Evolutionary conservation across 2,888 invertebrate species (phyloP), one percentile per base, ranked within the genome.

Genomic region (Spilarctia lutea): DNA sequence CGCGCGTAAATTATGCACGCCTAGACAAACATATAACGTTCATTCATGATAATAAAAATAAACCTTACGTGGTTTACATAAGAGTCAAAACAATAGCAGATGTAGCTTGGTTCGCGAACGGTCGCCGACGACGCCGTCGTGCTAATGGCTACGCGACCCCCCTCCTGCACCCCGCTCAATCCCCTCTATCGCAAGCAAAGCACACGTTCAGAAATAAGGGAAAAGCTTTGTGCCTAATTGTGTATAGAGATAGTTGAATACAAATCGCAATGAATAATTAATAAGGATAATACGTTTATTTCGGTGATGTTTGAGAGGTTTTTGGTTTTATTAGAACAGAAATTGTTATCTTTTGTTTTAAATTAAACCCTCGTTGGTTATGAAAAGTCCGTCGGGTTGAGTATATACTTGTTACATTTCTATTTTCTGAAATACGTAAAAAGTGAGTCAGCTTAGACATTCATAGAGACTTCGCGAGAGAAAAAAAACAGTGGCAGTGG

Each of bases 1-100:
- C 93, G 90, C 94, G 93, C 94, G 94, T 95, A 95, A 95, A 95
- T 95, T 95, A 95, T 95, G 94, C 94, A 95, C 92, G 91, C 88
- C 84, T 83, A 81, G 81, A 80, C 86, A 88, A 77, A 88, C 75
- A 75, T 82, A 78, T 75, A 72, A 72, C 79, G 72, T 74, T 79
- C 71, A 33, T 30, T 39, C 2, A 33, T 30, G n/a, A 82, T 75
- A 56, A 45, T 65, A 18, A 89, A 86, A 87, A 67, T 73, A 30
- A 75, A 85, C 89, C 86, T 80, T 91, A 89, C n/a, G 0, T 0
- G 4, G 8, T 45, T 18, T 24, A 0, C 18, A 72, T 86, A 91
- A 82, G 82, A 79, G 75, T 72, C 75, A 77, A 76, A 78, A 52
- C 39, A 75, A 65, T 24, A 75, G 86, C 76, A 84, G 45, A 70